phyloP scores from a whole-genome alignment of 2,113 vertebrate genomes.

The Corapipo altera region DNA sequence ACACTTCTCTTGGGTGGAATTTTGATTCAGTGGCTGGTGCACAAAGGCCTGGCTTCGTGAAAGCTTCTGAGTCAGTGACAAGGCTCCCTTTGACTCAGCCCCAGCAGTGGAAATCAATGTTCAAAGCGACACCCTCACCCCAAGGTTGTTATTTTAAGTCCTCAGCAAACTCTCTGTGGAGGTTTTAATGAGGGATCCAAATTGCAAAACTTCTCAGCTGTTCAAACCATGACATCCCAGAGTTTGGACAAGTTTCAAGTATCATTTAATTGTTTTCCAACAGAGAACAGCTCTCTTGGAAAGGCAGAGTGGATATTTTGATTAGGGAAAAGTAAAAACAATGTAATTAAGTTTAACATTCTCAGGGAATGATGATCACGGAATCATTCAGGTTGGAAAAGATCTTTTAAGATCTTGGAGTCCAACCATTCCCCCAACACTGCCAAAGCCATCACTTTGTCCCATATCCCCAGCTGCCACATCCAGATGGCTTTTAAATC shows the following conservation, averaged over 20 bases:
- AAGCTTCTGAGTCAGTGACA: not conserved
- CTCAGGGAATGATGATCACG: not conserved
- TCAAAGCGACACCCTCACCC: not conserved
- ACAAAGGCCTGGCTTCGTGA: not conserved
- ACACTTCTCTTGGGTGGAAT: slow-evolving; percentile 45
- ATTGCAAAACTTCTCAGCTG: not conserved
- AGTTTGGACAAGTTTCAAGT: not conserved
- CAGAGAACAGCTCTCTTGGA: not conserved
- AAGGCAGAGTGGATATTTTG: not conserved
- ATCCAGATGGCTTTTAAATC: not conserved
- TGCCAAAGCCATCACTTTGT: not conserved
- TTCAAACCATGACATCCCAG: not conserved
- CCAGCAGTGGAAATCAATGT: not conserved
- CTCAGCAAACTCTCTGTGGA: not conserved
- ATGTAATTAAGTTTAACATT: not conserved
- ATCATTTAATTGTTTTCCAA: not conserved
- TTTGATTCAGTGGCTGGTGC: not conserved
- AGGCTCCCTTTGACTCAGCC: not conserved
- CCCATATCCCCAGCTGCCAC: not conserved
- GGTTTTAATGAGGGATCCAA: not conserved
- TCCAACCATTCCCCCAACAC: not conserved
- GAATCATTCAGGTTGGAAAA: not conserved
- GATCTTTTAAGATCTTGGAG: fast-evolving
- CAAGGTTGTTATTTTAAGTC: not conserved
- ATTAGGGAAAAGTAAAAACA: not conserved